phyloP scores from a whole-genome alignment of 2,113 vertebrate genomes.

The Vidua chalybeata region DNA sequence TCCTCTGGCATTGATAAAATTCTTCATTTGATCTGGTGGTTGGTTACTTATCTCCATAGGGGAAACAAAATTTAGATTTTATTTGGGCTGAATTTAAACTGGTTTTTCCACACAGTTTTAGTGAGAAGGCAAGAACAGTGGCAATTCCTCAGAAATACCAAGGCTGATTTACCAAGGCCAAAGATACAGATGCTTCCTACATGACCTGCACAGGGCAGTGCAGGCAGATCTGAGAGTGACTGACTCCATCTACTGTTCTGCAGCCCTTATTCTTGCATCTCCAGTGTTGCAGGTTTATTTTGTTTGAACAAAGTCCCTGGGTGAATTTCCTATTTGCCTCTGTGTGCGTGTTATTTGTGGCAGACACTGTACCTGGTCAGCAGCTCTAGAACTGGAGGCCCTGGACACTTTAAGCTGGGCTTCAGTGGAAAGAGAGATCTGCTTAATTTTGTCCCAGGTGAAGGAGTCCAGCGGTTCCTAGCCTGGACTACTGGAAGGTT shows the following conservation, averaged over 20 bases:
- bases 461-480: conserved; percentile 95
- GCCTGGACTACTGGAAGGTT: conserved; percentile 97
- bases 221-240: not conserved
- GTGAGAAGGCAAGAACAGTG: not conserved
- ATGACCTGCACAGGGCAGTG: not conserved
- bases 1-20: not conserved
- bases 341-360: conserved; percentile 96
- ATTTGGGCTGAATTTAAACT: not conserved
- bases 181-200: not conserved
- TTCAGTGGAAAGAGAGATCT: conserved; percentile 92
- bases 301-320: conserved; percentile 79
- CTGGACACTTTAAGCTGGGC: conserved; percentile 85
- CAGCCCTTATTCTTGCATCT: conserved; percentile 69
- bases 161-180: not conserved
- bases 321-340: conserved; percentile 97
- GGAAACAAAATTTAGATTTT: not conserved
- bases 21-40: not conserved
- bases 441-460: conserved; percentile 91
- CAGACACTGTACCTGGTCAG: conserved; percentile 89
- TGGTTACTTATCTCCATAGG: not conserved
- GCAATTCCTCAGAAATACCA: not conserved
- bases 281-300: conserved; percentile 77
- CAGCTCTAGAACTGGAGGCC: conserved; percentile 95
- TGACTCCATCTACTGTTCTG: conserved; percentile 29
- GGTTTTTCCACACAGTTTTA: not conserved